Conservation (phyloP, 2,113 vertebrate genomes). For the Myotis davidii region DNA sequence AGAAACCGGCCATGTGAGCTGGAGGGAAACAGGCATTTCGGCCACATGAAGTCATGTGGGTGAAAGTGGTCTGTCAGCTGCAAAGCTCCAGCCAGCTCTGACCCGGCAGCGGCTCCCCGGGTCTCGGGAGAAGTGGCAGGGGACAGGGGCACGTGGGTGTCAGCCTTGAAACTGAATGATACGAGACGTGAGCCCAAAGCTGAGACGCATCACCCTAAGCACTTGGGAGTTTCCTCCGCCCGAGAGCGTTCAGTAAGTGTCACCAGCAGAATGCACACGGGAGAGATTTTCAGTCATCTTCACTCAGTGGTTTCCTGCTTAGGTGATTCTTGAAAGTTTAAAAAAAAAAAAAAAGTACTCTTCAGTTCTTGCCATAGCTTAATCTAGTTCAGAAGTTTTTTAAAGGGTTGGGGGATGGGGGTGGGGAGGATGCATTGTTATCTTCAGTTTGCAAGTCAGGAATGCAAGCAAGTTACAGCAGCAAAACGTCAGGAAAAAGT, state of each 20-base stretch:
- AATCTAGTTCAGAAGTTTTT: no score
- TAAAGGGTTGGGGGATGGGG: no score
- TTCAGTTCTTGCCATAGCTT: neutral
- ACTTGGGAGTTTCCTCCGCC: neutral
- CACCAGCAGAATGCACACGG: neutral
- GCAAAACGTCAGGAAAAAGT: neutral
- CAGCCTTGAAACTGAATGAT: neutral
- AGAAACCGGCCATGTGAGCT: rapidly evolving
- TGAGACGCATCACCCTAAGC: neutral
- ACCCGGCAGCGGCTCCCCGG: neutral
- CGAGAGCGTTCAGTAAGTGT: neutral
- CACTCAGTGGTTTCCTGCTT: neutral
- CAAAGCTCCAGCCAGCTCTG: neutral
- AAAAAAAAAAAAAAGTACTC: neutral
- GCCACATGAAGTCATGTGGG: neutral
- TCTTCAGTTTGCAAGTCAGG: neutral
- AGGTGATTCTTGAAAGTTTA: neutral
- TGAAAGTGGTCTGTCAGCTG: neutral
- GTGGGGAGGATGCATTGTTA: neutral
- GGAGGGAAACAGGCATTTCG: rapidly evolving
- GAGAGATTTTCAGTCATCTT: neutral
- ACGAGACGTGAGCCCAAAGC: neutral
- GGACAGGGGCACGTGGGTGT: neutral
- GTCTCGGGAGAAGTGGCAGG: neutral
- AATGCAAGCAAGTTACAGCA: neutral